Base-by-base conservation (phyloP, 2,113 vertebrate genomes). In the Deroptyus accipitrinus region DNA sequence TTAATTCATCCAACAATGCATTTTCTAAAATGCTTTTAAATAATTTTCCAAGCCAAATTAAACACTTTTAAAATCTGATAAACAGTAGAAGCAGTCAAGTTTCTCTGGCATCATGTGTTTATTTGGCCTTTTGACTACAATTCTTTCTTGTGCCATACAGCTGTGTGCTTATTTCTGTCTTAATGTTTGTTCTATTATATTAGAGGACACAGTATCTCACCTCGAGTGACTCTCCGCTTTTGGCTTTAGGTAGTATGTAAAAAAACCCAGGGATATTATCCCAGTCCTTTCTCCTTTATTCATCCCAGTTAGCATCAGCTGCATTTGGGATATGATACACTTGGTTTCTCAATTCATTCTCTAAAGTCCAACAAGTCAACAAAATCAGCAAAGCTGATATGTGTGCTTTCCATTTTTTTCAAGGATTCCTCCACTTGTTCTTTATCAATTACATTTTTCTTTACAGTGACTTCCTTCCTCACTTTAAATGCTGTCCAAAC, bases 401-500 rank as follows among this genome's bases (percentile, higher is more conserved):
- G 4, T 49, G 31, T 16, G 9, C 14, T 62, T 77, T 74, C 20
- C 9, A 1, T 48, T 66, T 79, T 64, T 82, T 51, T 69, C 35
- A 83, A 77, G 12, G 11, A 88, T 94, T 92, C 79, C 35, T 80
- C 37, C 49, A 83, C 54, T 92, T 93, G 33, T 90, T 90, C 72
- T 74, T 70, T 66, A 66, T 41, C 41, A 78, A 31, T 31, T 69
- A 10, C 19, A 10, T 31, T 62, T 55, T 48, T 37, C 22, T 92
- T 44, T 27, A 76, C 48, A 49, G 37, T 17, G 11, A 88, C n/a
- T 95, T 96, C 85, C 79, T 90, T 94, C 88, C 94, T 95, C 22
- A 13, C n/a, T 67, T 66, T 27, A 85, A 91, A 69, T 77, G 54
- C 75, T 66, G 61, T 69, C 76, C 86, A 92, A 88, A 83, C 10